Percentiles rank a stretch among this genome's conserved stretches.
Conservation (phyloP, 2,797 vertebrate genomes). For the Microhierax caerulescens region DNA sequence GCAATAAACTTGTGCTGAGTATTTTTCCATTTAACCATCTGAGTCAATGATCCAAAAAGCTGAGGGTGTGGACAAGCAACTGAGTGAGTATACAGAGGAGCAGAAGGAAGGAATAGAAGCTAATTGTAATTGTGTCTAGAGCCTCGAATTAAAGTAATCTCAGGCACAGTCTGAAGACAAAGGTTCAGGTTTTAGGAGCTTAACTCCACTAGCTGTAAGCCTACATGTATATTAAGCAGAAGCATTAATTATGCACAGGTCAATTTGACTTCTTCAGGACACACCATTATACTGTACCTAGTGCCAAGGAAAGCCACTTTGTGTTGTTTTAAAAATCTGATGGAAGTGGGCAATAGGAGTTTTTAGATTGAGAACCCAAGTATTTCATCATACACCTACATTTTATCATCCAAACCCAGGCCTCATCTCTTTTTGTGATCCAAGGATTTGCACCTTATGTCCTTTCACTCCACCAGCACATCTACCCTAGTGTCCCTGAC, state of each 20-base stretch:
- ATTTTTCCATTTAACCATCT: constrained; percentile 69
- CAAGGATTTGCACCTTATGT: background rate
- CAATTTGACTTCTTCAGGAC: background rate
- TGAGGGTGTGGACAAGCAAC: background rate
- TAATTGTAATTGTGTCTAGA: background rate
- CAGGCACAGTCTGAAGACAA: background rate
- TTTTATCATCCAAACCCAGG: background rate
- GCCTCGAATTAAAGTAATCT: background rate
- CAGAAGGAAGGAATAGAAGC: background rate
- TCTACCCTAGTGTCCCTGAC: too few relatives aligned
- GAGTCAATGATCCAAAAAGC: constrained; percentile 25
- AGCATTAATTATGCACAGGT: background rate
- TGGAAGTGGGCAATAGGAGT: background rate
- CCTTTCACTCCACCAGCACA: background rate
- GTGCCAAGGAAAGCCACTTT: background rate
- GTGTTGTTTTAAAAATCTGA: background rate
- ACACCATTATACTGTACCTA: background rate
- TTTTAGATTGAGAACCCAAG: background rate
- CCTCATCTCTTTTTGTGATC: background rate
- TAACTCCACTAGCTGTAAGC: background rate
- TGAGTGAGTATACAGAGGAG: background rate
- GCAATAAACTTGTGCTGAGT: constrained; percentile 37
- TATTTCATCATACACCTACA: background rate
- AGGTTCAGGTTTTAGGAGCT: background rate
- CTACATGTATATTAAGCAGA: background rate